Evolutionary conservation across 2,113 vertebrate species (phyloP), one percentile per base, ranked within the genome.

Genomic region (Hippocampus zosterae): DNA sequence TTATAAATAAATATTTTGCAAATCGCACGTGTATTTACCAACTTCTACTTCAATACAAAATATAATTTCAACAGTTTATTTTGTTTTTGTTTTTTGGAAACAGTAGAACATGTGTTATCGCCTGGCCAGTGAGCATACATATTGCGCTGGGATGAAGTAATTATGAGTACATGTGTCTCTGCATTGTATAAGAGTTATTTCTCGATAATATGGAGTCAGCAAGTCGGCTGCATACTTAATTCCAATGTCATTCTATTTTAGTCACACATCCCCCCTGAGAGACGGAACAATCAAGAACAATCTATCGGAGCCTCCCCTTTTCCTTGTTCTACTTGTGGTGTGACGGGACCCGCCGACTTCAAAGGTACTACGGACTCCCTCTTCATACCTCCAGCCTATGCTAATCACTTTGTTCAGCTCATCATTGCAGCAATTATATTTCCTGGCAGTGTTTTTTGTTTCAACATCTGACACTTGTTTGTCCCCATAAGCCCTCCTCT

Each of bases 371-470:
- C 48, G n/a, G 1, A 70, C 68, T 59, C 69, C 63, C 52, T 56
- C 65, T 62, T 76, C 63, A 50, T 76, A 82, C 74, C 79, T 79
- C 75, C 64, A 78, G 77, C 78, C 72, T 68, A 69, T 77, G 80
- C 85, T 88, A 86, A 82, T 86, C 85, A 77, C 83, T 82, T 80
- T 71, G 76, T 77, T 84, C 75, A 76, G 77, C 79, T 84, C 76
- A 77, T 87, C 78, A 81, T 79, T 71, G 78, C 76, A 73, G 73
- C 81, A 82, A 86, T 87, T 87, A 77, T 68, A 74, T 81, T 84
- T 78, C 61, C 70, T 65, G 66, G 71, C 70, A 67, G 33, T 50
- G 42, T 72, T 74, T 70, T 73, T 46, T 23, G 41, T 50, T 68
- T 52, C 44, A 60, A 70, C 70, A 70, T 76, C 62, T 63, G 44